Base-by-base conservation (phyloP, 1,140 invertebrate genomes). In the Bacillus rossius region DNA sequence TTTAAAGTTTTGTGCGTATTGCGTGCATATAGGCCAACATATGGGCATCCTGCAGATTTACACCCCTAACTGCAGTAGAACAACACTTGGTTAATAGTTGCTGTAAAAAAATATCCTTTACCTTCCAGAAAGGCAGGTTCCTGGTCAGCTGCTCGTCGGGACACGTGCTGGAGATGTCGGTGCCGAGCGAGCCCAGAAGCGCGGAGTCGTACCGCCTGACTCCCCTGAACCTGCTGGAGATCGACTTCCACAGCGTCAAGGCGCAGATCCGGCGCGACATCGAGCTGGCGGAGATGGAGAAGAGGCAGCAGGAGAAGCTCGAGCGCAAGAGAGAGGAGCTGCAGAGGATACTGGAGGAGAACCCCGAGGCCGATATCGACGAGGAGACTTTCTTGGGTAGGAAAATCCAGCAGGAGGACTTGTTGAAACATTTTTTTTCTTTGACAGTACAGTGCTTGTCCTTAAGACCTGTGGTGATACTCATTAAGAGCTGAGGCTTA, bases 181-280 rank as follows among this genome's bases (percentile, higher is more conserved):
- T 84, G 45, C 81, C 81, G 2, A 67, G 72, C 51, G 67, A 75
- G 64, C 2, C 54, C 1, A 77, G 80, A 53, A 73, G 77, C 43
- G 75, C 66, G 42, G 64, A 75, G 37, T 73, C 75, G 43, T 77
- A 75, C 57, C 65, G 80, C 66, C 63, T 84, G 52, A 49, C 69
- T 45, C 29, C 77, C 38, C 65, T 73, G n/a, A 65, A 72, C n/a
- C 50, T 69, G 8, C 71, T 67, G 55, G 58, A 58, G n/a, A 77
- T 80, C 17, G 70, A 71, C 55, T 86, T 85, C 62, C 64, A 70
- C 20, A 82, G 81, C 0, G 77, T 83, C 0, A 85, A 85, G 69
- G 81, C 81, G 20, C 67, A 70, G 16, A 79, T 85, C 38, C 66
- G 76, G 17, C 69, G 80, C 17, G 74, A 82, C 47, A 62, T 75